Base-by-base conservation (phyloP, 2,888 invertebrate genomes). In the Idaea straminata region DNA sequence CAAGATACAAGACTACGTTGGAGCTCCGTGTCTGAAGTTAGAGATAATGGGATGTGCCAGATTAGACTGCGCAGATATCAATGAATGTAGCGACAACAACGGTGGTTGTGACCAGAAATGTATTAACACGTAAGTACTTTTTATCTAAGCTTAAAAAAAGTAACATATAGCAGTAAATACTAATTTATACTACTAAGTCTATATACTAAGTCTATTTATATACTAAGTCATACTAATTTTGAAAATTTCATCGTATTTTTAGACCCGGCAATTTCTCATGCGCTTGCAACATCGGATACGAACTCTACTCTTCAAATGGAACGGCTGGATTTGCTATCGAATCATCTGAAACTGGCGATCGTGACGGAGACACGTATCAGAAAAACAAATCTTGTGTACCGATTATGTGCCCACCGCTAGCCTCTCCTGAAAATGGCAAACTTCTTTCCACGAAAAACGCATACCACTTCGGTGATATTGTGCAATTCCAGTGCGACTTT, bases 51-150 rank as follows among this genome's bases (percentile, higher is more conserved):
- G 98, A 16, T 98, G 98, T 82, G 97, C 97, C 0, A 94, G 98
- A 73, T 93, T 98, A 73, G 98, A 98, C 81, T 98, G 98, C 82
- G 93, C 95, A 15, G 98, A 98, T 81, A 94, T 97, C 61, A 98
- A 98, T 79, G 98, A 98, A 83, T 98, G 98, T 82, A 94, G 94
- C 61, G 94, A 94, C 38, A 95, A 96, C 74, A 98, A 98, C 80
- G 98, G 98, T 15, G 98, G 98, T 15, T 98, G 98, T 85, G 97
- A 98, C 79, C 98, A 98, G 80, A 98, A 98, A 88, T 98, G 98
- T 87, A 94, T 97, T 60, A 98, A 98, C 82, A 95, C 92, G 94
- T 94, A 85, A 87, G 91, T 88, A 61, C 66, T 62, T 34, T 63
- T 15, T 35, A 38, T 61, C 62, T 15, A 25, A 64, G 7, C n/a